Conservation (phyloP, 2,797 vertebrate genomes). For the Enteromius argenteus region DNA sequence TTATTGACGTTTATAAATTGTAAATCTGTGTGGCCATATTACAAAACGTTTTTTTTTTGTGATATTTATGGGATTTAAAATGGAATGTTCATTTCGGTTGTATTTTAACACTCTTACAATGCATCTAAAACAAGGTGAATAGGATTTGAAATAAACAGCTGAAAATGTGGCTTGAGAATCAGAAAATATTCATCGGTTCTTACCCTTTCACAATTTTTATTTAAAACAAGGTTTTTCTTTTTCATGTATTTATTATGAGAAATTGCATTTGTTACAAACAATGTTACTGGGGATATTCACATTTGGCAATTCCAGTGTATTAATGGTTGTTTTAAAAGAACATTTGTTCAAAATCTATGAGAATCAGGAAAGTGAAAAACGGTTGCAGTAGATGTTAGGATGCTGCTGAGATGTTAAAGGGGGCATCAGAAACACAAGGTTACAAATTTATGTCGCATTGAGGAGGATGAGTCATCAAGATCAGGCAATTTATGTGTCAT, state of each 20-base stretch:
- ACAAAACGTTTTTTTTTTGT: background rate
- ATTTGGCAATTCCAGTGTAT: background rate
- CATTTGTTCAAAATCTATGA: background rate
- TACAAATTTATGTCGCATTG: background rate
- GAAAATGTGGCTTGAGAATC: background rate
- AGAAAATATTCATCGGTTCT: background rate
- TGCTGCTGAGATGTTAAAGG: background rate
- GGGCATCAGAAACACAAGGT: background rate
- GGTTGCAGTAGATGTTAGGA: background rate
- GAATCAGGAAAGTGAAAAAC: background rate
- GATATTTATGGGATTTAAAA: background rate
- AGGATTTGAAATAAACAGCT: background rate
- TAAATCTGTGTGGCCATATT: background rate
- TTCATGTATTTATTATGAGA: slow-evolving; percentile 22
- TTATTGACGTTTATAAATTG: background rate
- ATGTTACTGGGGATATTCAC: background rate
- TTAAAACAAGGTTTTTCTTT: background rate
- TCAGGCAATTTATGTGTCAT: slow-evolving; percentile 26
- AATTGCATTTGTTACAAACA: slow-evolving; percentile 28
- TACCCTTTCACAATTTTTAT: background rate
- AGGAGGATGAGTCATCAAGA: slow-evolving; percentile 11
- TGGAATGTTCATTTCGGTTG: background rate
- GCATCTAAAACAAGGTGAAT: background rate
- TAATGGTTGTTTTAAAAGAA: background rate
- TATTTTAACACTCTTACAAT: background rate